Percentiles rank a stretch among this genome's conserved stretches.
Conservation (phyloP, 2,797 vertebrate genomes). For the Phoxinus dragarum region DNA sequence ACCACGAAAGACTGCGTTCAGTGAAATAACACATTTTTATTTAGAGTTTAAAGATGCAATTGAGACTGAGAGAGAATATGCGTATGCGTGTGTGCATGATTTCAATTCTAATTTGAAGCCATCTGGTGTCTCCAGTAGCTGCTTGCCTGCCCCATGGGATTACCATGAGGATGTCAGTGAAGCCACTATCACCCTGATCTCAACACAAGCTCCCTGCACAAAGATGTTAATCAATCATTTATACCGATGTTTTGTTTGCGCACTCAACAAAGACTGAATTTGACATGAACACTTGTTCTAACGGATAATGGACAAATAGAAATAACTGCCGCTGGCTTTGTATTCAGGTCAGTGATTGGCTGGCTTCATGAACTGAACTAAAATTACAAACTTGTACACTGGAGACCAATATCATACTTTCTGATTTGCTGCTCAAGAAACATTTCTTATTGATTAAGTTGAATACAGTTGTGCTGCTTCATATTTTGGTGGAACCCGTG, state of each 20-base stretch:
- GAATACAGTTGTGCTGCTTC: background rate
- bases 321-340: background rate
- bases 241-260: slow-evolving; percentile 29
- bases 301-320: background rate
- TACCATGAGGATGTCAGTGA: slow-evolving; percentile 53
- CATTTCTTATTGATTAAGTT: background rate
- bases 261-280: slow-evolving; percentile 28
- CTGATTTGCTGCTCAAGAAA: background rate
- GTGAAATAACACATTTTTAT: background rate
- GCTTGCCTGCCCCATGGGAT: slow-evolving; percentile 56
- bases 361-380: background rate
- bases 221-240: slow-evolving; percentile 43
- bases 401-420: background rate
- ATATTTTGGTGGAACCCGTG: background rate
- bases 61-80: background rate
- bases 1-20: background rate
- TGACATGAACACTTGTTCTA: background rate
- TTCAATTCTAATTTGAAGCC: slow-evolving; percentile 48
- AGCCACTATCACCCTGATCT: slow-evolving; percentile 42
- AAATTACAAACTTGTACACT: background rate
- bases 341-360: slow-evolving; percentile 2
- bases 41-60: slow-evolving; percentile 1
- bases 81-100: slow-evolving; percentile 14
- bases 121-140: slow-evolving; percentile 54
- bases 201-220: slow-evolving; percentile 42